A percentile compares a stretch with the other conserved stretches of the same genome.
Evolutionary conservation across 2,888 invertebrate genomes (phyloP).

Genomic region (Caenorhabditis zanzibari): DNA sequence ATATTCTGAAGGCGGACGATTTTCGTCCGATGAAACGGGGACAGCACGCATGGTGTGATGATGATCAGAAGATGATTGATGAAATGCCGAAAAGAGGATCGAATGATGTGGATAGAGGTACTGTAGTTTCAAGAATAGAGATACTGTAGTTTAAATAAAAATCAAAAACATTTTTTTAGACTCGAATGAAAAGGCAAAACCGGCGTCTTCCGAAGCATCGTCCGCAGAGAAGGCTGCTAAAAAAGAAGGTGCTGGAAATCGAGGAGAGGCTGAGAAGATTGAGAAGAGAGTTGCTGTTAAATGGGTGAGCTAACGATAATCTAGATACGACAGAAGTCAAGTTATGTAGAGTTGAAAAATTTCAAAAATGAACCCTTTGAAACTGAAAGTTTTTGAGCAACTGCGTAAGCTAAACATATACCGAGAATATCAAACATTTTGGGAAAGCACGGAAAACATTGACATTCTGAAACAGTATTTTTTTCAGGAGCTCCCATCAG

Average conservation of each 20-base stretch:
- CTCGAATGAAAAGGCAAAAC: slow-evolving; percentile 5
- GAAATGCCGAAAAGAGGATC: neutral
- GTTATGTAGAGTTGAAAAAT: too few relatives aligned
- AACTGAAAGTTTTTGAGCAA: too few relatives aligned
- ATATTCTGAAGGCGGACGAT: slow-evolving; percentile 49
- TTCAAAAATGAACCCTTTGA: too few relatives aligned
- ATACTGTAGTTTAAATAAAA: too few relatives aligned
- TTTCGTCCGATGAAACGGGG: slow-evolving; percentile 37
- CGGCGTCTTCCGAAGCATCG: neutral
- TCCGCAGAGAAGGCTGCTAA: slow-evolving; percentile 1
- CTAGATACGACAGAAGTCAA: too few relatives aligned
- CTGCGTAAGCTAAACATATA: too few relatives aligned
- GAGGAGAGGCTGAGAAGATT: slow-evolving; percentile 6
- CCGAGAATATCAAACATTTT: too few relatives aligned
- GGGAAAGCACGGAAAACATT: too few relatives aligned
- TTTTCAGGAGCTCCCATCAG: slow-evolving; percentile 56
- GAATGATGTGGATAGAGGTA: neutral
- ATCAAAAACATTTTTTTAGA: too few relatives aligned
- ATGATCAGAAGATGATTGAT: slow-evolving; percentile 48
- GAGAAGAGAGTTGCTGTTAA: slow-evolving; percentile 26
- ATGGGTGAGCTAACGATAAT: slow-evolving; percentile 4
- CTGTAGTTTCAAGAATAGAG: neutral
- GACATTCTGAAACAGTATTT: neutral
- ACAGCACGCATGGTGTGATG: slow-evolving; percentile 19
- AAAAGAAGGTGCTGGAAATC: neutral